phyloP scores from a whole-genome alignment of 2,888 invertebrate species.

The Netelia inedita region DNA sequence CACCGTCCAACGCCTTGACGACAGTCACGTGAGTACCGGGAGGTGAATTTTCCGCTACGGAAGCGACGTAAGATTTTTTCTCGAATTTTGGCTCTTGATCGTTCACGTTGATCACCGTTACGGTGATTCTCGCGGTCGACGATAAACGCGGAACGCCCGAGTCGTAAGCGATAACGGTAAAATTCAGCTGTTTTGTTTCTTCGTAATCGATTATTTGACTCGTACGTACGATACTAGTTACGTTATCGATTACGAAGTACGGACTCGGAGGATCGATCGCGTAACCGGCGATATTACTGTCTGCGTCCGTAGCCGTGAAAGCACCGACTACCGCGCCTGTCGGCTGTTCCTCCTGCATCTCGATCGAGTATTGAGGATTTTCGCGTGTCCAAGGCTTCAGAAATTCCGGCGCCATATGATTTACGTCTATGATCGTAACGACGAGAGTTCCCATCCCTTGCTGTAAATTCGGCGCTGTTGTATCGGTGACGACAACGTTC shows the following conservation, averaged over 20 bases:
- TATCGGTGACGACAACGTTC: conserved; percentile 93
- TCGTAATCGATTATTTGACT: conserved; percentile 94
- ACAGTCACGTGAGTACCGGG: conserved; percentile 90
- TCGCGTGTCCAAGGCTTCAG: conserved; percentile 90
- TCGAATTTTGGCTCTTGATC: conserved; percentile 94
- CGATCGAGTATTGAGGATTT: conserved; percentile 88
- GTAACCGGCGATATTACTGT: conserved; percentile 93
- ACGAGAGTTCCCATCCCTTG: conserved; percentile 90
- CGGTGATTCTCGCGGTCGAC: conserved; percentile 91
- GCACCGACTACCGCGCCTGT: conserved; percentile 92
- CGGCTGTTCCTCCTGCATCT: conserved; percentile 93
- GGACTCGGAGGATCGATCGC: conserved; percentile 90
- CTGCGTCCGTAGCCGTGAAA: conserved; percentile 92
- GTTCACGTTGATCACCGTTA: conserved; percentile 93
- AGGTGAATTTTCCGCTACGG: conserved; percentile 91
- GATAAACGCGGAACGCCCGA: conserved; percentile 94
- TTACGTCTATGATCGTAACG: conserved; percentile 88
- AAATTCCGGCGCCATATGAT: conserved; percentile 88
- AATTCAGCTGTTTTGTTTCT: conserved; percentile 90
- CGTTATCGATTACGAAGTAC: conserved; percentile 93
- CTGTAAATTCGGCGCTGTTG: conserved; percentile 92
- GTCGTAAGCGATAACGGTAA: conserved; percentile 93
- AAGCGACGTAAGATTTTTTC: conserved; percentile 89
- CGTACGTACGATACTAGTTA: conserved; percentile 93
- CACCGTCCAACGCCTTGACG: conserved; percentile 92